These are phyloP conservation scores for Cryptoprocta ferox DNA, from an alignment of 2,797 vertebrate genomes.

Conservation along the genomic window DNA sequence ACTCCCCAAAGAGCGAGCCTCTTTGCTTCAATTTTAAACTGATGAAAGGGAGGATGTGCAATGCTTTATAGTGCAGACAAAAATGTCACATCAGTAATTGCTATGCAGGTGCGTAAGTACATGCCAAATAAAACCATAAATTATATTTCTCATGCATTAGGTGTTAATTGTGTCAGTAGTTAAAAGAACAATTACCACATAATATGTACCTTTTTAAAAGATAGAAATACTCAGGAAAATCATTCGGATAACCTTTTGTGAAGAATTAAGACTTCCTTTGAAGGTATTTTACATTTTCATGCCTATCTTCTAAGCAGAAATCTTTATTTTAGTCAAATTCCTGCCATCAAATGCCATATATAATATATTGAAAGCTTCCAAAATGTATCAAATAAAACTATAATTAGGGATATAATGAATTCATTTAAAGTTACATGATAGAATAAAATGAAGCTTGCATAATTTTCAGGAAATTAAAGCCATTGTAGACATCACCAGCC, in stretches of 20 bases:
- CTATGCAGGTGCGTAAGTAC: constrained; percentile 62
- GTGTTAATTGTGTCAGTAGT: constrained; percentile 54
- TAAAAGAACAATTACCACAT: constrained; percentile 60
- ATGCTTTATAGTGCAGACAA: constrained; percentile 60
- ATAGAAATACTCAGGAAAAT: constrained; percentile 70
- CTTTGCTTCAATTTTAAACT: constrained; percentile 54
- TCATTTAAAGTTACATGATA: constrained; percentile 36
- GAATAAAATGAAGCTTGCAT: background rate
- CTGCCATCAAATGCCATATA: background rate
- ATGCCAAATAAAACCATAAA: constrained; percentile 69
- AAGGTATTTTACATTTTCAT: constrained; percentile 24
- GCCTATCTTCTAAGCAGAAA: constrained; percentile 48
- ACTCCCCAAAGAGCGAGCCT: constrained; percentile 51
- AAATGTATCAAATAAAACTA: constrained; percentile 49
- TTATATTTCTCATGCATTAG: constrained; percentile 56
- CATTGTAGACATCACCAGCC: background rate
- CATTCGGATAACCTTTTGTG: constrained; percentile 67
- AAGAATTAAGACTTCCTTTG: constrained; percentile 58
- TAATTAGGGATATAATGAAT: constrained; percentile 57
- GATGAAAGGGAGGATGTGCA: constrained; percentile 59
- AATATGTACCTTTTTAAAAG: constrained; percentile 61
- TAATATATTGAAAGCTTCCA: background rate
- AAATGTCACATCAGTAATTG: constrained; percentile 67
- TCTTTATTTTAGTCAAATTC: constrained; percentile 51
- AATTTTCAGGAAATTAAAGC: background rate